Percentiles rank a stretch among this genome's conserved stretches.
Evolutionary conservation across 2,797 vertebrate genomes (phyloP).

Genomic region (Potorous gilbertii): DNA sequence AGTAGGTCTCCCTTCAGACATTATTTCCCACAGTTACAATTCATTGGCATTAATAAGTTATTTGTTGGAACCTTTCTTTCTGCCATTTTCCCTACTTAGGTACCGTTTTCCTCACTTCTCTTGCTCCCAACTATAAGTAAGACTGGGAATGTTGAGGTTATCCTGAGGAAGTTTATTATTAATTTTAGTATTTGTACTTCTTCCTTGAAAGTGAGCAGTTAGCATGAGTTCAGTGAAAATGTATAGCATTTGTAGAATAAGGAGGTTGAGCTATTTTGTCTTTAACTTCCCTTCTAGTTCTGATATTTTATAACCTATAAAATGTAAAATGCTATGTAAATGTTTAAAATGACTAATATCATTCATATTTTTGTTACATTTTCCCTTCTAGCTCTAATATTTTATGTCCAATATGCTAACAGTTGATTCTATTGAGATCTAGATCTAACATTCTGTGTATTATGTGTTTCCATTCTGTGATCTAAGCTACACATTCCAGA

Average conservation of each 20-base stretch:
- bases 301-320: background rate
- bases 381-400: background rate
- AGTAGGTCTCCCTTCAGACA: slow-evolving; percentile 18
- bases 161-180: background rate
- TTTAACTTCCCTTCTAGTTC: background rate
- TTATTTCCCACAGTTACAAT: slow-evolving; percentile 51
- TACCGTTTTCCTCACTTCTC: background rate
- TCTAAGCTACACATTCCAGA: background rate
- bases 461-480: background rate
- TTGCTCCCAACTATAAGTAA: background rate
- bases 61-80: slow-evolving; percentile 51
- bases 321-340: background rate
- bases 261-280: background rate
- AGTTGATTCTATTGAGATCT: background rate
- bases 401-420: background rate
- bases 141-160: background rate
- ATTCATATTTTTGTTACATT: background rate
- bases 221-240: background rate
- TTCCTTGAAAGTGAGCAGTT: background rate
- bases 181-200: background rate
- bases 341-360: background rate
- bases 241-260: background rate
- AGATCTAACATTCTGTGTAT: background rate
- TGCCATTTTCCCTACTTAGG: background rate
- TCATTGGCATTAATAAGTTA: slow-evolving; percentile 51